Conservation (phyloP, 2,888 invertebrate species). For the Yponomeuta plumbellus region DNA sequence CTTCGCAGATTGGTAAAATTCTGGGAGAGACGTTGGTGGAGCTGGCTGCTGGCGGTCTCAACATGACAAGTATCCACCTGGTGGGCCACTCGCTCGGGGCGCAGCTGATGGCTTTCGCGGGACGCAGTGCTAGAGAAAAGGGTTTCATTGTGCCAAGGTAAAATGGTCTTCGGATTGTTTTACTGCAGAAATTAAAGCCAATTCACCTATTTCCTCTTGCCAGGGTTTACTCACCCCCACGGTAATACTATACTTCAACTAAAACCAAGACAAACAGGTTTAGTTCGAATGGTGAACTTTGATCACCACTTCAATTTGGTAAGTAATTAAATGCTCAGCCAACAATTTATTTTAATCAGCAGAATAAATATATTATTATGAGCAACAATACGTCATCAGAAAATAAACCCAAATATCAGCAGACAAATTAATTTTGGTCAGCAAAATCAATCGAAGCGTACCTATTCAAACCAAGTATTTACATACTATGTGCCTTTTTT, state of each 20-base stretch:
- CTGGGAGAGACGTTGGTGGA: constrained; percentile 45
- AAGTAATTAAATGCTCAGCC: too few species aligned
- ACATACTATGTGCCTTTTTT: too few species aligned
- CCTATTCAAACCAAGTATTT: too few species aligned
- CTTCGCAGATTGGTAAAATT: constrained; percentile 43
- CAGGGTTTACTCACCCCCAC: not conserved
- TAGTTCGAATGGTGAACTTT: too few species aligned
- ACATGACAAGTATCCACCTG: constrained; percentile 49
- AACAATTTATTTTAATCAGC: too few species aligned
- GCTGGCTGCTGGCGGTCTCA: constrained; percentile 45
- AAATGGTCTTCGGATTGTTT: not conserved
- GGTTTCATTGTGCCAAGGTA: constrained; percentile 52
- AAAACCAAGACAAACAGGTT: too few species aligned
- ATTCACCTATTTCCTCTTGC: not conserved
- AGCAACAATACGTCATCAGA: too few species aligned
- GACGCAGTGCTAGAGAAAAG: constrained; percentile 39
- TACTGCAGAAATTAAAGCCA: not conserved
- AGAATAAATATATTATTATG: too few species aligned
- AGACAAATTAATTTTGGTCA: too few species aligned
- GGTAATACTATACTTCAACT: not conserved
- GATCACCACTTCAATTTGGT: too few species aligned
- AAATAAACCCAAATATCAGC: too few species aligned
- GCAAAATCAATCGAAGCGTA: too few species aligned
- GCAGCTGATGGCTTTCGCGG: constrained; percentile 60
- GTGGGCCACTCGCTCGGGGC: constrained; percentile 67